These are phyloP conservation scores for Plagiodera versicolora DNA, from an alignment of 2,888 invertebrate genomes.

Conservation along the genomic window DNA sequence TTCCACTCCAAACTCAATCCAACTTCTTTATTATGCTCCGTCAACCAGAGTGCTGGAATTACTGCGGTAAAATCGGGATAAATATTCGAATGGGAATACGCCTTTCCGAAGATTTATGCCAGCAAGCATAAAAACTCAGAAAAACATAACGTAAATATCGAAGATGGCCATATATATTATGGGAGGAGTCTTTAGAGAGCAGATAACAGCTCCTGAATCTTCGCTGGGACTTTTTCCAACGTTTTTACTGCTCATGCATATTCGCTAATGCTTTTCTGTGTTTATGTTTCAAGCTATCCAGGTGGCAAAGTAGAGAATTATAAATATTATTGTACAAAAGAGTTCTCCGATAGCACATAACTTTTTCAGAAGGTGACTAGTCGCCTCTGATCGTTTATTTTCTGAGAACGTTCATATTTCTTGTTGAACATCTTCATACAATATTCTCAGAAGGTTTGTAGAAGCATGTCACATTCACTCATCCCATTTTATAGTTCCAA, in stretches of 20 bases:
- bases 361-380: too few relatives aligned
- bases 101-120: constrained; percentile 31
- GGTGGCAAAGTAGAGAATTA: too few relatives aligned
- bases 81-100: constrained; percentile 13
- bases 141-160: constrained; percentile 34
- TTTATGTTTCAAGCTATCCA: background rate
- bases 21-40: constrained; percentile 15
- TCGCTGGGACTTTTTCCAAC: background rate
- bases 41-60: constrained; percentile 21
- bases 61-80: constrained; percentile 29
- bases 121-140: constrained; percentile 27
- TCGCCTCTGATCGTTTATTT: too few relatives aligned
- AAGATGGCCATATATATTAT: constrained; percentile 29
- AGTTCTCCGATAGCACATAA: too few relatives aligned
- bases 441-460: too few relatives aligned
- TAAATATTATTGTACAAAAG: too few relatives aligned
- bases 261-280: background rate
- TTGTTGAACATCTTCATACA: too few relatives aligned
- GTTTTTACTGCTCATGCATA: background rate
- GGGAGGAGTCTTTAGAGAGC: background rate
- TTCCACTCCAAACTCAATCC: constrained; percentile 7
- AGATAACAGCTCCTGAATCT: constrained; percentile 8
- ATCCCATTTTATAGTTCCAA: too few relatives aligned
- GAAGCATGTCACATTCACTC: too few relatives aligned
- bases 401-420: too few relatives aligned